Evolutionary conservation across 1,140 invertebrate species (phyloP).

Genomic region (Caenorhabditis tropicalis): DNA sequence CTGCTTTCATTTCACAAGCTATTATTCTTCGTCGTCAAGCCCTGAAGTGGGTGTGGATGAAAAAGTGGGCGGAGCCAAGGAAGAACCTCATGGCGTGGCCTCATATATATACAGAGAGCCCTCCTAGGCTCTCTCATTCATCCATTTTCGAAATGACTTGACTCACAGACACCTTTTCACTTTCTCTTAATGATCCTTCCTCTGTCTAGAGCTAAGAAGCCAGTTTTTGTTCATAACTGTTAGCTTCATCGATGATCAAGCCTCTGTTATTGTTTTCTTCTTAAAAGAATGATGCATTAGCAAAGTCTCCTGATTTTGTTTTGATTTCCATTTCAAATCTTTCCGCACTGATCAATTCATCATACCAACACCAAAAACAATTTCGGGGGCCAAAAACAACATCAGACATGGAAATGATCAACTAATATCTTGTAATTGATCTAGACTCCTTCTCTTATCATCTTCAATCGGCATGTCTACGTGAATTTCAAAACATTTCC

Average conservation of each 20-base stretch:
- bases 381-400: background rate
- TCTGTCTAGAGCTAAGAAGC: too few relatives aligned
- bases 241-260: too few relatives aligned
- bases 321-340: background rate
- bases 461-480: conserved; percentile 1
- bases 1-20: background rate
- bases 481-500: conserved; percentile 8
- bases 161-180: background rate
- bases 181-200: background rate
- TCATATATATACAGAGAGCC: conserved; percentile 15
- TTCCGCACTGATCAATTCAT: background rate
- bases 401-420: conserved; percentile 26
- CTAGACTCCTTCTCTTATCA: background rate
- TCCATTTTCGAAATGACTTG: background rate
- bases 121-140: background rate
- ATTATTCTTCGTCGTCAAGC: background rate
- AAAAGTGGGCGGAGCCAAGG: background rate
- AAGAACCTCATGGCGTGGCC: conserved; percentile 22
- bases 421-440: conserved; percentile 17
- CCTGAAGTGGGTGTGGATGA: conserved; percentile 14
- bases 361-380: background rate
- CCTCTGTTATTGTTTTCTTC: background rate
- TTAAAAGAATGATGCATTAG: background rate
- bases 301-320: background rate
- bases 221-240: too few relatives aligned